Base-by-base conservation (phyloP, 30 jellyfish, hydroid and myxozoan species). In the Aurelia coerulea region DNA sequence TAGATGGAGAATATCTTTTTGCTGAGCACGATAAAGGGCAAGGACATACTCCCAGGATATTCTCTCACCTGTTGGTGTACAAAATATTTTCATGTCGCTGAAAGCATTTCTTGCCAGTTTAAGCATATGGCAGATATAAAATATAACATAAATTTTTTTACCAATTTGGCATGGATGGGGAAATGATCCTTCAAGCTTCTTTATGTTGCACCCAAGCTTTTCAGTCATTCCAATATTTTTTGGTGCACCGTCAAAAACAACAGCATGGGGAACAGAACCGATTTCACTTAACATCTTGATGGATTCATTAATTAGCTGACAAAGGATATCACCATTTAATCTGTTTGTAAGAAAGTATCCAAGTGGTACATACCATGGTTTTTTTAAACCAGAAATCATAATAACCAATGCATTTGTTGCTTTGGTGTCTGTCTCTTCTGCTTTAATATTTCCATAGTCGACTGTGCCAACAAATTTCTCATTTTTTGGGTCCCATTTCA, bases 161-260 rank as follows among this genome's bases (percentile, higher is more conserved):
- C 71, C 87, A 5, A 52, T 10, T 1, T 46, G 19, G 33, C 31
- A 16, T 15, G 93, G 77, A 46, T 71, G 86, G 69, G 80, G 65
- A 72, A 79, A 18, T 72, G 65, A 46, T 46, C 88, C 93, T 70
- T 84, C 81, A 16, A 84, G 50, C 35, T 73, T 59, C 16, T 84
- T 46, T 11, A 84, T 84, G 31, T 84, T 84, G 62, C 87, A 70
- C 9, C 88, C 87, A 46, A 71, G 87, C 46, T 59, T 84, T 42
- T 73, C 51, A 15, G 91, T 85, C 91, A 81, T 81, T 5, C 77
- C 80, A 52, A 69, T 62, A 53, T 76, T 84, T 69, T 84, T 84
- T 70, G 87, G 66, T 54, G 87, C 87, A 54, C 93, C 88, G 62
- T 84, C 87, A 84, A 84, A 71, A 9, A 72, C 80, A 12, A 84